Evolutionary conservation across 1,140 invertebrate species (phyloP).

Genomic region (Cotesia glomerata): DNA sequence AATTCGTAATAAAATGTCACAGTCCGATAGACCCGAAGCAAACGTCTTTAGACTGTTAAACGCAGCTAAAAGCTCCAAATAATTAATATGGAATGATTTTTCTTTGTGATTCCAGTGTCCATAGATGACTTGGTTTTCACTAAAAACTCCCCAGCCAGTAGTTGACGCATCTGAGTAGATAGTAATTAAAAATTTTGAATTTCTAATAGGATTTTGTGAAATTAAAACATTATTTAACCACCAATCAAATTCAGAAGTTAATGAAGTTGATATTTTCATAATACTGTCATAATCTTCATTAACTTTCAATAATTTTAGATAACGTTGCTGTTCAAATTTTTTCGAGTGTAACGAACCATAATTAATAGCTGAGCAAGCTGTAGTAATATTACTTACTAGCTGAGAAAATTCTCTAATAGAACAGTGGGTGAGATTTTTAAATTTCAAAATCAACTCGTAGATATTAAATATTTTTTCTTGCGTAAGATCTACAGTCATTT

Average conservation of each 20-base stretch:
- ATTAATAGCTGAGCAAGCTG: constrained; percentile 35
- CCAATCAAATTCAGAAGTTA: background rate
- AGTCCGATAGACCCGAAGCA: constrained; percentile 14
- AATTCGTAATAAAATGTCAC: constrained; percentile 28
- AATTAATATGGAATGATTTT: constrained; percentile 28
- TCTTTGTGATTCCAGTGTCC: constrained; percentile 30
- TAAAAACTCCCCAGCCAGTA: constrained; percentile 41
- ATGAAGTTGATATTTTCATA: background rate
- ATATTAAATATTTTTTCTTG: constrained; percentile 31
- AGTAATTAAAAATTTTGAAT: constrained; percentile 22
- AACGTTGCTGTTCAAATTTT: constrained; percentile 33
- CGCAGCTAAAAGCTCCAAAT: constrained; percentile 26
- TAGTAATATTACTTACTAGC: constrained; percentile 34
- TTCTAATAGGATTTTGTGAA: background rate
- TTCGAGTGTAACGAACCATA: constrained; percentile 40
- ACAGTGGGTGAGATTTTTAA: constrained; percentile 14
- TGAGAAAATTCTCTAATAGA: constrained; percentile 40
- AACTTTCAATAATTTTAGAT: constrained; percentile 22
- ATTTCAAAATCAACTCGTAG: constrained; percentile 4
- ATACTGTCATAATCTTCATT: constrained; percentile 28
- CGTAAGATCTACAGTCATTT: constrained; percentile 30
- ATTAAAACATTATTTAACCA: background rate
- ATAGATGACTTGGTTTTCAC: constrained; percentile 12
- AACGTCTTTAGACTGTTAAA: constrained; percentile 29
- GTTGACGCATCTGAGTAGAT: constrained; percentile 45